Evolutionary conservation across 2,888 invertebrate species (phyloP).

Genomic region (Drosophila yooni): DNA sequence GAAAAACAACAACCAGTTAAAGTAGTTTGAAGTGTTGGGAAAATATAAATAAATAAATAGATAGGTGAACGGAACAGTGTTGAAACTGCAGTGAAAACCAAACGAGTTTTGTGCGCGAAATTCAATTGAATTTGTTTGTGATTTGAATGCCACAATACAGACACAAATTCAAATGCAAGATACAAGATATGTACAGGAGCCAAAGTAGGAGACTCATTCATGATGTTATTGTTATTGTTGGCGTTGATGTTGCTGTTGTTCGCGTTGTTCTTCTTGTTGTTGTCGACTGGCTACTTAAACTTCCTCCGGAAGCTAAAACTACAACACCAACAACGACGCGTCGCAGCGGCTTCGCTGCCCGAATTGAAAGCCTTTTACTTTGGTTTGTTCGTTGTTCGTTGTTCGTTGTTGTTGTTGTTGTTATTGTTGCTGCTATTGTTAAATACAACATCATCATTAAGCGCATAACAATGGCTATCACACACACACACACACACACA

Average conservation of each 20-base stretch:
- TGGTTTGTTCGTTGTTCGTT: slow-evolving; percentile 26
- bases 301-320: slow-evolving; percentile 75
- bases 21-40: slow-evolving; percentile 67
- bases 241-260: slow-evolving; percentile 22
- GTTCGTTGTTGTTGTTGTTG: slow-evolving; percentile 23
- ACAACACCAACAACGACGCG: slow-evolving; percentile 45
- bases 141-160: slow-evolving; percentile 46
- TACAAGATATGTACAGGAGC: slow-evolving; percentile 29
- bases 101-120: slow-evolving; percentile 64
- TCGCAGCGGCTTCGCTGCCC: slow-evolving; percentile 40
- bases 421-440: slow-evolving; percentile 62
- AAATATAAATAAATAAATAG: slow-evolving; percentile 38
- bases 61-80: slow-evolving; percentile 34
- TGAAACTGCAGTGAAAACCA: slow-evolving; percentile 40
- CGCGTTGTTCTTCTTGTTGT: slow-evolving; percentile 34
- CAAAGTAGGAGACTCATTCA: slow-evolving; percentile 23
- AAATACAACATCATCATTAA: slow-evolving; percentile 79
- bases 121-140: slow-evolving; percentile 69
- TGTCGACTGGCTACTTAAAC: slow-evolving; percentile 70
- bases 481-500: slow-evolving; percentile 35
- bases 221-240: slow-evolving; percentile 23
- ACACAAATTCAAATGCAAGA: slow-evolving; percentile 29
- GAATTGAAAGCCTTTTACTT: slow-evolving; percentile 62
- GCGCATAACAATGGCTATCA: slow-evolving; percentile 72
- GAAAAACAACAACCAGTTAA: slow-evolving; percentile 50